These are phyloP conservation scores for Candoia aspera DNA, from an alignment of 2,113 vertebrate species.

Conservation along the genomic window DNA sequence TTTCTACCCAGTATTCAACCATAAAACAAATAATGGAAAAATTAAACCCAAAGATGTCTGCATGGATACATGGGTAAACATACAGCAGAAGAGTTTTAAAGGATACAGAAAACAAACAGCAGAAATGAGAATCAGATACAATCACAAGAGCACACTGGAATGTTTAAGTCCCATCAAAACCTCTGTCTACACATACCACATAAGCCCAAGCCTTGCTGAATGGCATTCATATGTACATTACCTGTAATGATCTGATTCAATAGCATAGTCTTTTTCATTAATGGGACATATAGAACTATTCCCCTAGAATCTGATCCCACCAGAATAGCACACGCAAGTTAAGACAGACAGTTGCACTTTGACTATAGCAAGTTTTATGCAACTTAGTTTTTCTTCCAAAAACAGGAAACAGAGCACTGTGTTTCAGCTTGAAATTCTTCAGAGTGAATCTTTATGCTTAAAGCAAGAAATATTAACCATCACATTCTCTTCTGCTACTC, in stretches of 20 bases:
- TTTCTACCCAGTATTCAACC: neutral
- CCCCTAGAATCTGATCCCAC: neutral
- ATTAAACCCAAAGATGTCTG: neutral
- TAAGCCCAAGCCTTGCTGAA: neutral
- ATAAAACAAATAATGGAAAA: neutral
- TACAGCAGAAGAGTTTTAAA: neutral
- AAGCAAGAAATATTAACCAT: neutral
- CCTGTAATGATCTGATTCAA: neutral
- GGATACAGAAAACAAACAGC: neutral
- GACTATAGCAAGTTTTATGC: neutral
- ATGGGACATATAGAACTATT: neutral
- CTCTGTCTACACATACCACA: neutral
- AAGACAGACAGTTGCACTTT: neutral
- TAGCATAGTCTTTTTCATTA: neutral
- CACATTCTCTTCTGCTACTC: neutral
- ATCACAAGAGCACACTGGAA: neutral
- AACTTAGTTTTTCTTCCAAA: neutral
- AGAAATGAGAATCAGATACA: neutral
- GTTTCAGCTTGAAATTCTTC: conserved; percentile 50
- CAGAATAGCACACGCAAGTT: neutral
- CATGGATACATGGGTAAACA: neutral
- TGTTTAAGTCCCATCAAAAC: neutral
- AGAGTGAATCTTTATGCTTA: conserved; percentile 11
- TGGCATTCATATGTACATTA: neutral
- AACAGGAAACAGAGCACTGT: neutral